These are phyloP conservation scores for Neopelma chrysocephalum DNA, from an alignment of 2,797 vertebrate genomes.

Conservation along the genomic window DNA sequence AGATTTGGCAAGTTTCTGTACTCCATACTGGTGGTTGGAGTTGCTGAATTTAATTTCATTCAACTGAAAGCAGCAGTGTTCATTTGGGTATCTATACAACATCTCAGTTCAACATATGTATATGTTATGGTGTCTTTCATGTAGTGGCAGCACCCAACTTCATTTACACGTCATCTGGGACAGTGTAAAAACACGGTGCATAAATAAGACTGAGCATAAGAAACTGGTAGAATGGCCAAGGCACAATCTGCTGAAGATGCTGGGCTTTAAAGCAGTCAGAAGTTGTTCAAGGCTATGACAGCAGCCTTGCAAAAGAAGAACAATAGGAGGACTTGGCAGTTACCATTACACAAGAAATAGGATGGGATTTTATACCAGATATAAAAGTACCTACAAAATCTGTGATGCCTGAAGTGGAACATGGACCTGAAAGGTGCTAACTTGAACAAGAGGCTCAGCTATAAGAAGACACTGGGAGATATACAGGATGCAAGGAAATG, in stretches of 20 bases:
- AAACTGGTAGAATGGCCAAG: not conserved
- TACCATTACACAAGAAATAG: not conserved
- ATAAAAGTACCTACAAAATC: not conserved
- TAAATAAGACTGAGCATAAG: not conserved
- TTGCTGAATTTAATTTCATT: not conserved
- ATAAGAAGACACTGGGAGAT: not conserved
- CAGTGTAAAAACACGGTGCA: not conserved
- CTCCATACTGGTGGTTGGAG: rapidly evolving
- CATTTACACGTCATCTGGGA: not conserved
- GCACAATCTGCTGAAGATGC: not conserved
- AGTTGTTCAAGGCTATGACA: not conserved
- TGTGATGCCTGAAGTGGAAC: not conserved
- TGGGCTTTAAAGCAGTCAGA: not conserved
- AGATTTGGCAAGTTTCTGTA: not conserved
- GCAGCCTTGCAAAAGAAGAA: not conserved
- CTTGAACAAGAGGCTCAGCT: not conserved
- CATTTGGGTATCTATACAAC: not conserved
- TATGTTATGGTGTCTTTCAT: not conserved
- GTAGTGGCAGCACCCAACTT: not conserved
- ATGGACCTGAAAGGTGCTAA: not conserved
- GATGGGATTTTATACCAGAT: not conserved
- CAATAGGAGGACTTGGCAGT: not conserved
- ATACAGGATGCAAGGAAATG: not conserved
- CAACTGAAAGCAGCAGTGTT: not conserved
- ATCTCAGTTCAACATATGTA: not conserved